Base-by-base conservation (phyloP, 2,113 vertebrate genomes). In the Hypocryptadius cinnamomeus region DNA sequence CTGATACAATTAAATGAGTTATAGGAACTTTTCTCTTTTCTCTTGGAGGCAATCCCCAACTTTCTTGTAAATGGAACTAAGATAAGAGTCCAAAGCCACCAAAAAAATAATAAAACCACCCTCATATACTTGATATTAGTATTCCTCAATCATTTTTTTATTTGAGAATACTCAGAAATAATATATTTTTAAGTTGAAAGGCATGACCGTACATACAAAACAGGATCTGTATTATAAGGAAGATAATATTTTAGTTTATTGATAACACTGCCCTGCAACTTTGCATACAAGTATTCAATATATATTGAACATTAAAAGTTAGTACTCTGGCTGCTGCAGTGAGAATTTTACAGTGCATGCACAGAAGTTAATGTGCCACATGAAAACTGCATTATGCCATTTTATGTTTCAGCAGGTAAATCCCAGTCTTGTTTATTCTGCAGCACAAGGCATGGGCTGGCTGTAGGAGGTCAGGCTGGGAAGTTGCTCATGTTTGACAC, bases 381-480 rank as follows among this genome's bases (percentile, higher is more conserved):
- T 60, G 83, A 73, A 97, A 95, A 90, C 79, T 78, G 86, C 91
- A 93, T 97, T 94, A 91, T 90, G 64, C 40, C 45, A 31, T 59
- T 95, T 96, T 60, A 5, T 82, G 31, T 92, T 89, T 81, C 28
- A 74, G 85, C 53, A 63, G 69, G 27, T 59, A 61, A 76, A 61
- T 40, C 37, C 42, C 33, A 5, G 45, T 78, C 85, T 22, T 59
- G 22, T 94, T 95, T 92, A 70, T 87, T 95, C 59, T 44, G 39
- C 65, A 87, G 50, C 68, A 69, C 27, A 92, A 87, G 53, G 44
- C 3, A 30, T 13, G 13, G 53, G 70, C 84, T 96, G 82, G 54
- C 93, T 96, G 59, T 53, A 69, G 95, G 94, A 97, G 96, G 96
- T 96, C 97, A 97, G 94, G 56, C 70, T 87, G 72, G 76, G 76